These are phyloP conservation scores for Liolophura sinensis DNA, from an alignment of 1,140 invertebrate species.

Conservation along the genomic window DNA sequence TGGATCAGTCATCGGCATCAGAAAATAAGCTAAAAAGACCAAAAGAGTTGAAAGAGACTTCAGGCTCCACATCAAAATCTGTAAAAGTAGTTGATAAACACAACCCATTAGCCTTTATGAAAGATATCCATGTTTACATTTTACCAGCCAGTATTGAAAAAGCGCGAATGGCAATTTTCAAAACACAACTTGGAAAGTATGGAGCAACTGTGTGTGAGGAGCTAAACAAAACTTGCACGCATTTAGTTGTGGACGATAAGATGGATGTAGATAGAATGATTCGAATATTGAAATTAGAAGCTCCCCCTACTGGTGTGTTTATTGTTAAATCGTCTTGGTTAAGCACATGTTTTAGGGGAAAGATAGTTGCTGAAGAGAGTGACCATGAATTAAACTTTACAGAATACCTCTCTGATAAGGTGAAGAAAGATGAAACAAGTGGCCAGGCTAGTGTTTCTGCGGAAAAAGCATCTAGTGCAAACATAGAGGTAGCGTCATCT, in stretches of 20 bases:
- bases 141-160: constrained; percentile 52
- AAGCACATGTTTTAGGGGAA: constrained; percentile 48
- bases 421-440: background rate
- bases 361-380: constrained; percentile 11
- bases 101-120: no score
- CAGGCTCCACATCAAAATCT: no score
- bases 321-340: constrained; percentile 53
- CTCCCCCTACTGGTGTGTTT: constrained; percentile 21
- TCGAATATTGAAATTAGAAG: constrained; percentile 40
- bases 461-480: background rate
- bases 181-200: constrained; percentile 42
- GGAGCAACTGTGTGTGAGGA: constrained; percentile 32
- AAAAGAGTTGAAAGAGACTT: no score
- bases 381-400: no score
- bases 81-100: no score
- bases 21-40: no score
- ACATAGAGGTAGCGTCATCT: background rate
- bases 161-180: constrained; percentile 47
- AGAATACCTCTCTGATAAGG: no score
- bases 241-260: constrained; percentile 51
- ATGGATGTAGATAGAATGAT: constrained; percentile 45
- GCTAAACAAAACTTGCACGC: constrained; percentile 22
- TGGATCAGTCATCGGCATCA: no score
- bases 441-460: background rate
- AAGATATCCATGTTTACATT: constrained; percentile 29